Evolutionary conservation across 2,888 invertebrate genomes (phyloP).

Genomic region (Perithous albicinctus): DNA sequence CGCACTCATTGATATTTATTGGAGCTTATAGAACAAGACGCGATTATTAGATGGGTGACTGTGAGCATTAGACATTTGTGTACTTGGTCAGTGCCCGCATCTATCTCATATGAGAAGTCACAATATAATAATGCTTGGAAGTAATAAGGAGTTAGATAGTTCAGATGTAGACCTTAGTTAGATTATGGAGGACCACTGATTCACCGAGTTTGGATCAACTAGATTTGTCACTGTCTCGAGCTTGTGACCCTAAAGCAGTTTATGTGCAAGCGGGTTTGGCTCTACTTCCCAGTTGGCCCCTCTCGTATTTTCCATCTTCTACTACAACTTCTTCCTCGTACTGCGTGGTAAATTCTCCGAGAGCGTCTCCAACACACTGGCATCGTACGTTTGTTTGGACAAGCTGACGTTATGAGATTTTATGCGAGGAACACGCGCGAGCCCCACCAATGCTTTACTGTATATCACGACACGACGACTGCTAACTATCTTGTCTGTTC

Average conservation of each 20-base stretch:
- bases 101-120: conserved; percentile 10
- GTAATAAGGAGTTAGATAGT: neutral
- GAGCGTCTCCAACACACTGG: conserved; percentile 43
- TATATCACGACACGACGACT: conserved; percentile 18
- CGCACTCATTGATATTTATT: conserved; percentile 67
- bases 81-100: conserved; percentile 34
- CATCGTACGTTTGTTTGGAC: conserved; percentile 80
- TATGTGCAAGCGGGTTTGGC: neutral
- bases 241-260: neutral
- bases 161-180: neutral
- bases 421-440: conserved; percentile 75
- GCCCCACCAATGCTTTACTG: neutral
- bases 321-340: conserved; percentile 11
- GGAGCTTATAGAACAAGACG: conserved; percentile 62
- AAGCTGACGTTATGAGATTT: conserved; percentile 81
- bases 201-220: neutral
- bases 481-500: neutral
- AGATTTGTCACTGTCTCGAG: conserved; percentile 6
- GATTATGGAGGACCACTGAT: neutral
- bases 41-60: conserved; percentile 59
- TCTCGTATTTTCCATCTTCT: conserved; percentile 32
- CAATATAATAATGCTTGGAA: neutral
- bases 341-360: conserved; percentile 61
- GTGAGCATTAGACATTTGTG: conserved; percentile 6
- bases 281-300: neutral